Evolutionary conservation across 2,113 vertebrate species (phyloP), one percentile per base, ranked within the genome.

Genomic region (Engraulis encrasicolus): DNA sequence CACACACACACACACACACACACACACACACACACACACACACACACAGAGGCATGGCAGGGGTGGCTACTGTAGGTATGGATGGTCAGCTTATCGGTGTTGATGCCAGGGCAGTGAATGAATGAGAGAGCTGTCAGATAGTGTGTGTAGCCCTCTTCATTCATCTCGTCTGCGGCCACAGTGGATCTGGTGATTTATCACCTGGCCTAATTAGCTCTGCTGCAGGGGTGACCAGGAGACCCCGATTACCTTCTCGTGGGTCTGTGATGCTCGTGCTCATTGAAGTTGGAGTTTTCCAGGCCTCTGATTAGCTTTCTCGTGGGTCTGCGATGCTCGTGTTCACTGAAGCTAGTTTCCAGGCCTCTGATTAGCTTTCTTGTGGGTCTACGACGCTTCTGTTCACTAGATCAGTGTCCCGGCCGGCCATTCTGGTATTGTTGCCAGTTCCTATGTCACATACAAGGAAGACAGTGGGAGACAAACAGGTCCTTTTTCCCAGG

Each of bases 71-170:
- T n/a, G n/a, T n/a, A n/a, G 38, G 38, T 40, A 54, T 74, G 0
- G 36, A 23, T n/a, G 50, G 37, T 20, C 14, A n/a, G 45, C 12
- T 34, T 14, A 38, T 20, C 34, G 58, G 23, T 38, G 23, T 19
- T 18, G 0, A 18, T 3, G 52, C 74, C 11, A 34, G 50, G 19
- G 78, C 27, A 49, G 81, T 38, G 77, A 71, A 52, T 82, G 81
- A 82, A 52, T 50, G 23, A 81, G 71, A 52, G 37, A 38, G 50
- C 23, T 85, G 84, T 85, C 80, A 36, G 31, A 23, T 40, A 74
- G 40, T 15, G 14, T 20, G 48, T n/a, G 31, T 36, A 27, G 52
- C 50, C n/a, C 50, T 58, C 34, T 37, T 38, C 48, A 54, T 50
- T 81, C 79, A 81, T 52, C 79, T 81, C 79, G 54, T 52, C 79